Conservation (phyloP, 2,888 invertebrate species). For the Quadroppia sp. region DNA sequence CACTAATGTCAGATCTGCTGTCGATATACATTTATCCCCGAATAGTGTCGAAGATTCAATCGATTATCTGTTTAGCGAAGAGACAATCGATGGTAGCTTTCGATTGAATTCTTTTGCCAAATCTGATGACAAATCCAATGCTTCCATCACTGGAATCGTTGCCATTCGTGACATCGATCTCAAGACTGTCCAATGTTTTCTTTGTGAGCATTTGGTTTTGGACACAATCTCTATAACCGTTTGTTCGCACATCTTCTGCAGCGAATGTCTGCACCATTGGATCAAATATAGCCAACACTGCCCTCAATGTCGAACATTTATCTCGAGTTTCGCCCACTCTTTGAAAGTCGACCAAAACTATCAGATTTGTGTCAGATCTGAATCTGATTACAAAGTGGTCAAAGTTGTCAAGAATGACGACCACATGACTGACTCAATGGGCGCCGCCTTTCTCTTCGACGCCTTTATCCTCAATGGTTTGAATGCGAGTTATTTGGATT, state of each 20-base stretch:
- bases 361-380: background rate
- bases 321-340: background rate
- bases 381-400: background rate
- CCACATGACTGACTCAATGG: background rate
- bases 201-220: background rate
- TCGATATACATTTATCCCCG: background rate
- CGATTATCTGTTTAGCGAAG: background rate
- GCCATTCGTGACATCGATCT: background rate
- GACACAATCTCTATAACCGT: background rate
- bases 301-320: conserved; percentile 16
- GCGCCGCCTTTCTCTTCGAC: conserved; percentile 2
- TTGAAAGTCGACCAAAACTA: background rate
- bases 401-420: background rate
- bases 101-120: background rate
- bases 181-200: background rate
- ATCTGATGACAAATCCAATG: background rate
- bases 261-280: background rate
- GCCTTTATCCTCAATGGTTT: background rate
- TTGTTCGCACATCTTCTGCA: conserved; percentile 19
- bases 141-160: background rate
- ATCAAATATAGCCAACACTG: conserved; percentile 25
- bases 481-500: background rate
- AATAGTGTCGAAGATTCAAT: background rate
- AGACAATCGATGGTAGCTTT: background rate
- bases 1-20: background rate